Evolutionary conservation across 2,888 invertebrate species (phyloP), one percentile per base, ranked within the genome.

Genomic region (Troides aeacus): DNA sequence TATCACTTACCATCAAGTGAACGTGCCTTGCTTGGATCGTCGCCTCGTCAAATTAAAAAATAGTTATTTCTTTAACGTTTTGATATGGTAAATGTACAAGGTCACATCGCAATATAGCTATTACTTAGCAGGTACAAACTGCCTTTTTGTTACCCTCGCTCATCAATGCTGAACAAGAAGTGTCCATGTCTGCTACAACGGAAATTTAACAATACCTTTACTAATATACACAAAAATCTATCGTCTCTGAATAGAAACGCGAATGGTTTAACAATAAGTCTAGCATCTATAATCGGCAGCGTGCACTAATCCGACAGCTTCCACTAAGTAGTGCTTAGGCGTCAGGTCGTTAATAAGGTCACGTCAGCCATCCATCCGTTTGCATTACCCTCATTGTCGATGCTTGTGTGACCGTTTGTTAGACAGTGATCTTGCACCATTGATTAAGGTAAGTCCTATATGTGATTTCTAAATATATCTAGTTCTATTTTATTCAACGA

Each of bases 291-390:
- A 23, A 62, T 30, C 62, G 23, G 53, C 18, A 53, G 18, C 18
- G n/a, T n/a, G 62, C 46, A 62, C 66, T 66, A 62, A 70, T 62
- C 62, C 56, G 36, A 53, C n/a, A 24, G 46, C 58, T 66, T 63
- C 24, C 66, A 57, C 23, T 6, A 53, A 50, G 59, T 66, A 66
- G 56, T 56, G 63, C 50, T 18, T 21, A 17, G 70, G 59, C 60
- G 64, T 70, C 63, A 21, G 63, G 60, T 70, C 70, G 62, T 70
- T 70, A 66, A 70, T 70, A 66, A 66, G 66, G 66, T 66, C 63
- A 39, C 53, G 70, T 65, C 66, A 36, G 12, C 53, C 18, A 42
- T 46, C 36, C 46, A 61, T 61, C 60, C 53, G 60, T 66, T 5
- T n/a, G 23, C n/a, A 24, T 58, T 21, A 18, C 12, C 57, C 17